Base-by-base conservation (phyloP, 2,888 invertebrate species). In the Salticus scenicus region DNA sequence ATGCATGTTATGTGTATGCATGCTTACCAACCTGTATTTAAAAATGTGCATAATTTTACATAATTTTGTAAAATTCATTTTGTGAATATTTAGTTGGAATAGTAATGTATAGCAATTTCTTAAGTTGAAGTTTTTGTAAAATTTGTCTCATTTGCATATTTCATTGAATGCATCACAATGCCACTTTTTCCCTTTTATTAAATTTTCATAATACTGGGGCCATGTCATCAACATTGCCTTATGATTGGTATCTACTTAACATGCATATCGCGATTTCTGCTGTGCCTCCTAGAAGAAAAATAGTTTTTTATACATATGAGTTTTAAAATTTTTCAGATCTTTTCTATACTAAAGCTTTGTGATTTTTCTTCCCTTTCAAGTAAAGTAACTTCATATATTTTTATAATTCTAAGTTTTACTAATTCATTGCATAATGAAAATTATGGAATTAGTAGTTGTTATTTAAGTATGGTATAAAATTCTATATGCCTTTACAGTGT, bases 201-300 rank as follows among this genome's bases (percentile, higher is more conserved):
- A 57, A 57, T 57, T 57, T 1, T 57, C 57, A 67, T 24, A 66
- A 30, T 71, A 63, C 27, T 64, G 83, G 83, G 72, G 73, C 57
- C 82, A 84, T 84, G 83, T 84, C 83, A 84, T 84, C 83, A 77
- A 84, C 75, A 75, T 84, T 84, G 83, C 83, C 83, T 84, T 84
- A 78, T 73, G 77, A 84, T 72, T 83, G 63, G 72, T 77, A 83
- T 73, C 77, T 84, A 77, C 72, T 57, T 77, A 72, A 72, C 28
- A 72, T 84, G 83, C 83, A 84, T 84, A 84, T 84, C 83, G 77
- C 72, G 77, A 84, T 84, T 77, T 77, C n/a, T 84, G 83, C 83
- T 84, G 83, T 84, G 83, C 83, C 83, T 84, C 83, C 67, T 72
- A 71, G 72, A 84, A 73, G 72, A 73, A 77, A 84, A 72, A 72